These are phyloP conservation scores for Pollenia labialis DNA, from an alignment of 2,888 invertebrate species.

Conservation along the genomic window DNA sequence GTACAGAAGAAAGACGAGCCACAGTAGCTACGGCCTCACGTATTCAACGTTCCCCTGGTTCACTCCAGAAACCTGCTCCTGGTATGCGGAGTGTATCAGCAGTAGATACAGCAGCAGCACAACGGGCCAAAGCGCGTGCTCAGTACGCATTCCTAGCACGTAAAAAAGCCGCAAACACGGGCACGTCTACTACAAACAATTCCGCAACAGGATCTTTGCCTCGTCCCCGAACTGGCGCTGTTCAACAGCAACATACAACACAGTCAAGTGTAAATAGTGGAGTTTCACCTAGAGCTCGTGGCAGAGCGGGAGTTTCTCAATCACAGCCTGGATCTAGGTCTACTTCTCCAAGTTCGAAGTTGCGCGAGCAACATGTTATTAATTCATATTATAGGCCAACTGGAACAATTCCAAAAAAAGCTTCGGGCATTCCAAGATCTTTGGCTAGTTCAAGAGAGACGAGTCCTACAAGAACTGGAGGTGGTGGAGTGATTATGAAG, in stretches of 20 bases:
- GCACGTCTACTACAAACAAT: constrained; percentile 51
- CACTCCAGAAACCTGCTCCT: constrained; percentile 80
- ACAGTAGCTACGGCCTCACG: constrained; percentile 76
- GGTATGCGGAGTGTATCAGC: constrained; percentile 95
- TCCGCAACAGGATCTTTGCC: constrained; percentile 79
- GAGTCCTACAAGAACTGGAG: constrained; percentile 85
- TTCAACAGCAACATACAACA: constrained; percentile 85
- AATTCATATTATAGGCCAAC: constrained; percentile 82
- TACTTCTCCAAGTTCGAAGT: constrained; percentile 95
- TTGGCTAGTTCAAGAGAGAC: constrained; percentile 89
- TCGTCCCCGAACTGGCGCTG: constrained; percentile 84
- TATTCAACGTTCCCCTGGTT: constrained; percentile 78
- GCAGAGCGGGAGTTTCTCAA: constrained; percentile 92
- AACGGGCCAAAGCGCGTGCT: constrained; percentile 92
- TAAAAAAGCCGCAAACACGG: constrained; percentile 85
- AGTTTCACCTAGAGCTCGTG: constrained; percentile 83
- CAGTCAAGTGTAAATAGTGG: constrained; percentile 83
- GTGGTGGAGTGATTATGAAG: constrained; percentile 81
- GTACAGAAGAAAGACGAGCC: constrained; percentile 76
- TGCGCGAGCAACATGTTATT: constrained; percentile 87
- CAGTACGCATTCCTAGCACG: constrained; percentile 92
- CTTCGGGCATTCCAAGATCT: constrained; percentile 90
- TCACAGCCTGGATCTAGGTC: constrained; percentile 98
- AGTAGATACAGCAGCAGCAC: constrained; percentile 95
- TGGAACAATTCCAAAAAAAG: constrained; percentile 86